These are phyloP conservation scores for Stomorhina lunata DNA, from an alignment of 2,888 invertebrate species.

Conservation along the genomic window DNA sequence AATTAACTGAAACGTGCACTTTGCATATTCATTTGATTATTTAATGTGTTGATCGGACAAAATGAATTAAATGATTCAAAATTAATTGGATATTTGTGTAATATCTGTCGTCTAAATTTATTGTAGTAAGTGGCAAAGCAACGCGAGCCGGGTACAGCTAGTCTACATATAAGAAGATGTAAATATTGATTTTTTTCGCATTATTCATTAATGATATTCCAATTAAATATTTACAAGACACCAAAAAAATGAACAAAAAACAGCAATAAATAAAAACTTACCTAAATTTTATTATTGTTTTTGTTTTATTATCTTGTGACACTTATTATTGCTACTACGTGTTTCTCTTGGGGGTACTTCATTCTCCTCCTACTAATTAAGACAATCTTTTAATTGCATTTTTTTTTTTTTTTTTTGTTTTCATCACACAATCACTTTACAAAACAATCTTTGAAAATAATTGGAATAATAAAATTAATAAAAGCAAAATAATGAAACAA, in stretches of 20 bases:
- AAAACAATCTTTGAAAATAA: conserved; percentile 3
- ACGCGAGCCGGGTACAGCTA: too few relatives aligned
- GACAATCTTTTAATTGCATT: neutral
- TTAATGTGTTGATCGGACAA: too few relatives aligned
- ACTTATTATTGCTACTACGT: neutral
- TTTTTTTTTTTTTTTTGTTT: conserved; percentile 2
- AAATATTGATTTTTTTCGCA: too few relatives aligned
- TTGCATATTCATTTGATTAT: too few relatives aligned
- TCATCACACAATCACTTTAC: conserved; percentile 14
- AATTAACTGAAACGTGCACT: too few relatives aligned
- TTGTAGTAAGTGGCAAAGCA: too few relatives aligned
- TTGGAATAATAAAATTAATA: conserved; percentile 5
- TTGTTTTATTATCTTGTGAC: conserved; percentile 20
- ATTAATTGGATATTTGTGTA: too few relatives aligned
- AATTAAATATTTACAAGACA: neutral
- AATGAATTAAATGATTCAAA: too few relatives aligned
- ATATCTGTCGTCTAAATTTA: too few relatives aligned
- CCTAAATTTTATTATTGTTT: neutral
- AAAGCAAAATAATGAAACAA: neutral
- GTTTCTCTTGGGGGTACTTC: neutral
- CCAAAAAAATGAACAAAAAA: neutral
- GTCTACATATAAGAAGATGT: too few relatives aligned
- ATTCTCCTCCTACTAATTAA: conserved; percentile 7
- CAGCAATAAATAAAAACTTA: neutral
- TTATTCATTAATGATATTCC: too few relatives aligned